Percentiles rank a stretch among this genome's conserved stretches.
phyloP scores from a whole-genome alignment of 2,888 invertebrate genomes.

The Homarus gammarus region DNA sequence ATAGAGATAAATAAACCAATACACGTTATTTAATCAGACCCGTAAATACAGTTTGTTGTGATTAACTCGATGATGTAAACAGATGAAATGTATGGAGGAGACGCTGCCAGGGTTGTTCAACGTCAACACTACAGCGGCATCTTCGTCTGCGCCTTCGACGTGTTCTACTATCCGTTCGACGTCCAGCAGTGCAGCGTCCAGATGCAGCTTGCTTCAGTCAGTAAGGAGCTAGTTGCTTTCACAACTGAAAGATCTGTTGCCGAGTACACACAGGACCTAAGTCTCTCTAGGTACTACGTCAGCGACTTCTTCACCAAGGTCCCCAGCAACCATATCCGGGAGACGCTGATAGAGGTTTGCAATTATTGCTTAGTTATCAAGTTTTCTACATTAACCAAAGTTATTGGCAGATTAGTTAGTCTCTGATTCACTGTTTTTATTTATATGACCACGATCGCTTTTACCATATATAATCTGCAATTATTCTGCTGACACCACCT shows the following conservation, averaged over 20 bases:
- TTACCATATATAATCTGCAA: no score
- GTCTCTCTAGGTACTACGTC: no score
- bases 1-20: no score
- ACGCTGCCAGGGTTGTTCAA: neutral
- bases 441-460: no score
- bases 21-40: no score
- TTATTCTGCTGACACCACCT: no score
- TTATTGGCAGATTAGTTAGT: neutral
- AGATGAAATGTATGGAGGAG: neutral
- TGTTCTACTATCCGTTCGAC: conserved; percentile 52
- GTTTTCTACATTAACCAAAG: neutral
- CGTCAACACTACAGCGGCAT: conserved; percentile 42
- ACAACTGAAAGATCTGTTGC: neutral
- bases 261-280: no score
- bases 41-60: no score
- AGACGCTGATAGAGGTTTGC: neutral
- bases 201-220: conserved; percentile 30
- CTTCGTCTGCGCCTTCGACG: conserved; percentile 54
- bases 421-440: neutral
- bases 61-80: no score
- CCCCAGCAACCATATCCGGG: no score
- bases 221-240: neutral
- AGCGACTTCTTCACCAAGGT: no score
- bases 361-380: neutral
- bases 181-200: conserved; percentile 33